Evolutionary conservation across 1,140 invertebrate species (phyloP).

Genomic region (Drosophila oshimai): DNA sequence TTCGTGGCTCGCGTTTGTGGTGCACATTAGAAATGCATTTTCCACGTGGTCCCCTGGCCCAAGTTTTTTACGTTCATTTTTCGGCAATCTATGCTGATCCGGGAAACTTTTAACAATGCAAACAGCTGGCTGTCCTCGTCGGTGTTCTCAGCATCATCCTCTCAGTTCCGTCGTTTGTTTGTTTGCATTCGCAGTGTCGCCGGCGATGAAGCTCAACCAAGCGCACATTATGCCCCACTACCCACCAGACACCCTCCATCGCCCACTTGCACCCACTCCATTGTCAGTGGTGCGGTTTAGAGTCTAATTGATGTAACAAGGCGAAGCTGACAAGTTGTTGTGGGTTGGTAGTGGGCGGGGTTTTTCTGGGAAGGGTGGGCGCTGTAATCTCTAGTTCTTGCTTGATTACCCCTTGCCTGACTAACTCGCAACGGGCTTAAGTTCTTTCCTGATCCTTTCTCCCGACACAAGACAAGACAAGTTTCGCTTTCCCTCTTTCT

Average conservation of each 20-base stretch:
- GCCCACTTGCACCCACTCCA: background rate
- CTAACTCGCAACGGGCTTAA: conserved; percentile 50
- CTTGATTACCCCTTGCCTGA: conserved; percentile 65
- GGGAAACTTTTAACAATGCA: conserved; percentile 77
- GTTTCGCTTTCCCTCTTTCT: conserved; percentile 9
- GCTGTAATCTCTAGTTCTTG: conserved; percentile 63
- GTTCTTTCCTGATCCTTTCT: conserved; percentile 4
- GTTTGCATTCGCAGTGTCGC: conserved; percentile 51
- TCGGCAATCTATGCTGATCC: conserved; percentile 67
- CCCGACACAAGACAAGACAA: background rate
- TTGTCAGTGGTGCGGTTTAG: conserved; percentile 31
- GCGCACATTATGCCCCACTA: conserved; percentile 56
- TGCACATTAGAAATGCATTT: conserved; percentile 71
- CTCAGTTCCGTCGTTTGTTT: conserved; percentile 7
- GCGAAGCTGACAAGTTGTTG: conserved; percentile 61
- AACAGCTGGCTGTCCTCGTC: conserved; percentile 56
- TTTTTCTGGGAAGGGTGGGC: background rate
- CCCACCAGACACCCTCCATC: conserved; percentile 1
- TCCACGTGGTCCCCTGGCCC: conserved; percentile 30
- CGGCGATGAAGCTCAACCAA: conserved; percentile 31
- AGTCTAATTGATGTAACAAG: conserved; percentile 63
- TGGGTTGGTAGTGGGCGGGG: background rate
- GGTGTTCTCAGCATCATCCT: conserved; percentile 49
- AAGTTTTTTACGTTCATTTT: background rate
- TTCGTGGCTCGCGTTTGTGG: conserved; percentile 54